Percentiles rank a stretch among this genome's conserved stretches.
Evolutionary conservation across 2,888 invertebrate genomes (phyloP).

Genomic region (Lagria hirta): DNA sequence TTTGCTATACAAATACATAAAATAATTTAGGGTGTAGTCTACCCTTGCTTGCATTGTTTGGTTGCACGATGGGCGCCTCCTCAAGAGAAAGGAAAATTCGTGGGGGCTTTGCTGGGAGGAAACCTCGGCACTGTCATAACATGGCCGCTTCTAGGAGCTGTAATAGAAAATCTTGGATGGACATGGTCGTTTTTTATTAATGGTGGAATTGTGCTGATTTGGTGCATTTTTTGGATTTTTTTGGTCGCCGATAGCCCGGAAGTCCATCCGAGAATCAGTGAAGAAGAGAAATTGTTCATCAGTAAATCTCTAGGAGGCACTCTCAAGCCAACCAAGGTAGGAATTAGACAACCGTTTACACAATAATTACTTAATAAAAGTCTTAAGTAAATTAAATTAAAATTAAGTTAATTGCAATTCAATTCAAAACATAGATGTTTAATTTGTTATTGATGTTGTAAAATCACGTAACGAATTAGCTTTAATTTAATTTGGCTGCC

Average conservation of each 20-base stretch:
- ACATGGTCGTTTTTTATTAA: conserved; percentile 48
- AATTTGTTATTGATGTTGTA: too few species aligned
- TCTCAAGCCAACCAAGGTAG: conserved; percentile 8
- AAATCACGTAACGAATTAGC: too few species aligned
- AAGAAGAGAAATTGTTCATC: conserved; percentile 57
- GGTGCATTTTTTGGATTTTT: conserved; percentile 54
- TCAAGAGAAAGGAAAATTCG: conserved; percentile 55
- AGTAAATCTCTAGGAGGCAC: conserved; percentile 53
- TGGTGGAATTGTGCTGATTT: conserved; percentile 43
- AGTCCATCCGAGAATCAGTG: conserved; percentile 58
- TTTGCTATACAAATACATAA: conserved; percentile 30
- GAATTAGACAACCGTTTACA: too few species aligned
- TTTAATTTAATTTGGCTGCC: too few species aligned
- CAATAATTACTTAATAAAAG: too few species aligned
- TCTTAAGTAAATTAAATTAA: too few species aligned
- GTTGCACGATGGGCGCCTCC: conserved; percentile 56
- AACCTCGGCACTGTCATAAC: conserved; percentile 57
- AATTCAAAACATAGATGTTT: too few species aligned
- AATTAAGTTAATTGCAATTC: too few species aligned
- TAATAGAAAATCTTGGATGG: conserved; percentile 51
- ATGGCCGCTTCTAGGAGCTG: conserved; percentile 54
- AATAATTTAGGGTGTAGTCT: conserved; percentile 48
- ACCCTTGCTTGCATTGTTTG: conserved; percentile 48
- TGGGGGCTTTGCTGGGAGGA: conserved; percentile 56
- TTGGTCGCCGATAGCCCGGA: conserved; percentile 59